phyloP scores from a whole-genome alignment of 2,888 invertebrate species.

The Callimorpha dominula region DNA sequence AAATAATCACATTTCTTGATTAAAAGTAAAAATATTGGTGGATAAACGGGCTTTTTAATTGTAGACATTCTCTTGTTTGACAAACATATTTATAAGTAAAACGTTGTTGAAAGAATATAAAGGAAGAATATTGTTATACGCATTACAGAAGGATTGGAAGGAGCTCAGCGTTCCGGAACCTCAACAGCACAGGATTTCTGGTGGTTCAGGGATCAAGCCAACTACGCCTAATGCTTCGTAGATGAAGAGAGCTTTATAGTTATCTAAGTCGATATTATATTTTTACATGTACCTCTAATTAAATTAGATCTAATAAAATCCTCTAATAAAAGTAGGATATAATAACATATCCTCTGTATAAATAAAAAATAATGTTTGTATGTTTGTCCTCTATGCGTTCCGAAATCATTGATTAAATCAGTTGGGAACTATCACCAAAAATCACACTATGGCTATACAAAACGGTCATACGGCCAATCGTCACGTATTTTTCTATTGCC shows the following conservation, averaged over 20 bases:
- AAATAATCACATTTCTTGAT: too few species aligned
- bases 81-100: neutral
- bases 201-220: constrained; percentile 1
- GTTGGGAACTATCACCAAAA: too few species aligned
- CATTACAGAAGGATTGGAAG: constrained; percentile 78
- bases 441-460: too few species aligned
- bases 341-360: neutral
- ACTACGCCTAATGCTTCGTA: constrained; percentile 1
- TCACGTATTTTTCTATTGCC: too few species aligned
- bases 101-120: neutral
- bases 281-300: neutral
- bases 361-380: too few species aligned
- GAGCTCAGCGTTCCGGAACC: constrained; percentile 79
- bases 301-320: too few species aligned
- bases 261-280: neutral
- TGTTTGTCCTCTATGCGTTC: too few species aligned
- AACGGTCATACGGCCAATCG: too few species aligned
- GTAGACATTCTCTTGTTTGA: neutral
- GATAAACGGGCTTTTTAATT: too few species aligned
- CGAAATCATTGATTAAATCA: too few species aligned
- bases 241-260: neutral
- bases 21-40: too few species aligned
- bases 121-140: constrained; percentile 12
- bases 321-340: too few species aligned
- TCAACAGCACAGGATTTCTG: constrained; percentile 35